Base-by-base conservation (phyloP, 1,140 invertebrate species). In the Teleopsis dalmanni region DNA sequence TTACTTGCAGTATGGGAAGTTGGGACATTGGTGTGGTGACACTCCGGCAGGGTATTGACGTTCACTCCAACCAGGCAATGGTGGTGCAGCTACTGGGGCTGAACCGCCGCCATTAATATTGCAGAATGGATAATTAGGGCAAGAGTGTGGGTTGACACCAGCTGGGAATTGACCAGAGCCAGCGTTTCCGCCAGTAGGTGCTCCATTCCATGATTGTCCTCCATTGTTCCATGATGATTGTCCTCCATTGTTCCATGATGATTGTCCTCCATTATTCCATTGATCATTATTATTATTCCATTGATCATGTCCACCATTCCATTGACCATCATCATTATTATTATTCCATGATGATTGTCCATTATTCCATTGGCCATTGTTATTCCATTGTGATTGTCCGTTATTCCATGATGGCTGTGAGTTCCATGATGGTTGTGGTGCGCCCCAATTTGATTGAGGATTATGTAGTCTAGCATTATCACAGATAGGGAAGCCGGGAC, bases 71-170 rank as follows among this genome's bases (percentile, higher is more conserved):
- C 71, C 71, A 23, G 67, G 67, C 23, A 69, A 47, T 46, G 69
- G 65, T 19, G 65, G 56, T 5, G 59, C 60, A 7, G 53, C 59
- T 6, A 56, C 58, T 10, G 61, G 57, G 25, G 46, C 56, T 16
- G 41, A 56, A 51, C 60, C 58, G 51, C 60, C 62, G 31, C 58
- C 62, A 50, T 62, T 61, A 48, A 60, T 60, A 57, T 68, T 64
- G 33, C 72, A 73, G 52, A 70, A 73, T 18, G 72, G 72, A 55
- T 72, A 73, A 54, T 73, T 73, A 56, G 72, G 72, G 55, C 72
- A 73, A 44, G 65, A 55, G 41, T 70, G 60, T 2, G 72, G 69
- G 51, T 62, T 65, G 19, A 73, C 54, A 40, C 71, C 72, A 50
- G 72, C 72, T 43, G 72, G 72, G 48, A 68, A 73, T 48, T 70